Conservation (phyloP, 1,140 invertebrate species). For the Bombus confusus region DNA sequence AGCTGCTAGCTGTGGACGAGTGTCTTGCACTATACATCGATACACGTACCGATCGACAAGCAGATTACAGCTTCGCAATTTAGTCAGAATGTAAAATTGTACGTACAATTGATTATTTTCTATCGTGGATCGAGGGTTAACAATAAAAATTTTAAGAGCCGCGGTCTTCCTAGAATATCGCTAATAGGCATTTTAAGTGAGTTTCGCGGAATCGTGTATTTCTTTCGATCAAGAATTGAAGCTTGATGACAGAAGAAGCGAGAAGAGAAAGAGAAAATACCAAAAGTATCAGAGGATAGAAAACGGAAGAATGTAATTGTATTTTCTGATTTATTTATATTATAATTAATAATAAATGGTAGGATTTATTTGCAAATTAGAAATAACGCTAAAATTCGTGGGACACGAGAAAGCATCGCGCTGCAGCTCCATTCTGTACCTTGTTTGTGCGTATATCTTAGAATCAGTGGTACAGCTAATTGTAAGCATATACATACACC, state of each 20-base stretch:
- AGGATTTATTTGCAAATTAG: too few relatives aligned
- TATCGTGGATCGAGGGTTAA: not conserved
- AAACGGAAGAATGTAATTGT: too few relatives aligned
- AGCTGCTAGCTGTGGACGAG: not conserved
- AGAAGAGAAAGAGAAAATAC: too few relatives aligned
- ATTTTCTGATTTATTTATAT: too few relatives aligned
- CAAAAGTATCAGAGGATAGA: too few relatives aligned
- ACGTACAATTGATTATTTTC: not conserved
- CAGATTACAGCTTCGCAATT: not conserved
- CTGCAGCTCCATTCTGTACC: too few relatives aligned
- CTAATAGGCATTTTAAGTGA: not conserved
- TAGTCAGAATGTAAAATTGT: too few relatives aligned
- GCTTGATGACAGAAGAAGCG: not conserved
- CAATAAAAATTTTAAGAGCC: too few relatives aligned
- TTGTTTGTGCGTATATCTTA: not conserved
- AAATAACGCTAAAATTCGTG: too few relatives aligned
- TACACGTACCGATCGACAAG: not conserved
- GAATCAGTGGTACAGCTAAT: not conserved
- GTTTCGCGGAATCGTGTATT: not conserved
- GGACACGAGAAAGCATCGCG: too few relatives aligned
- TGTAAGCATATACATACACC: too few relatives aligned
- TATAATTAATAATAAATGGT: too few relatives aligned
- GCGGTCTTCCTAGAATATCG: not conserved
- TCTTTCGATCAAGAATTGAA: not conserved
- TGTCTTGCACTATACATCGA: not conserved